These are phyloP conservation scores for Sebastes oblongus DNA, from an alignment of 2,797 vertebrate species.

Conservation along the genomic window DNA sequence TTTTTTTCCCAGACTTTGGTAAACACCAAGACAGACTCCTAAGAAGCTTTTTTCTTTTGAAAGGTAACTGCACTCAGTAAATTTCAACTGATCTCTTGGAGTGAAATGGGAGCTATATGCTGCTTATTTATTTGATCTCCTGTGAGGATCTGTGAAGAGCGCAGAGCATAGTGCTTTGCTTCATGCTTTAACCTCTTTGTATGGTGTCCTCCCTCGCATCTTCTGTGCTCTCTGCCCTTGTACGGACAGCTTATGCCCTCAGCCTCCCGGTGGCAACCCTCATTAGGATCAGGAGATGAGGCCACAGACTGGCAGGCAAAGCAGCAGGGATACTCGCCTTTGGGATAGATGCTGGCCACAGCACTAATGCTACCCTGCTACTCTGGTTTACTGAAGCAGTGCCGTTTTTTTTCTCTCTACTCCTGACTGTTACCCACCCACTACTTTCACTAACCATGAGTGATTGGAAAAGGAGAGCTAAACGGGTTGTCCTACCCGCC, in stretches of 20 bases:
- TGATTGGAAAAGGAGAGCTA: constrained; percentile 65
- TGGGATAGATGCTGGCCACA: constrained; percentile 35
- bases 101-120: constrained; percentile 17
- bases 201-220: constrained; percentile 28
- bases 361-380: constrained; percentile 28
- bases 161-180: constrained; percentile 65
- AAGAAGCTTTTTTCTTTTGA: constrained; percentile 26
- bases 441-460: constrained; percentile 74
- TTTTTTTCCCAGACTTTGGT: constrained; percentile 10
- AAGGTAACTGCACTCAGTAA: neutral
- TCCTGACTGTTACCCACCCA: constrained; percentile 47
- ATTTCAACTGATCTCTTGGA: neutral
- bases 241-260: constrained; percentile 70
- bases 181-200: constrained; percentile 28
- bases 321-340: constrained; percentile 62
- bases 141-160: constrained; percentile 12
- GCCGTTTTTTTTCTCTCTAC: constrained; percentile 21
- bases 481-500: constrained; percentile 58
- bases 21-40: neutral
- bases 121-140: constrained; percentile 26
- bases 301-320: constrained; percentile 50
- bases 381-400: constrained; percentile 47
- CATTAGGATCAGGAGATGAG: constrained; percentile 61
- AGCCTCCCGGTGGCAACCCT: constrained; percentile 62
- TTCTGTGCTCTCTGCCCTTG: constrained; percentile 55